phyloP scores from a whole-genome alignment of 1,140 invertebrate species.

The Plectrocnemia conspersa region DNA sequence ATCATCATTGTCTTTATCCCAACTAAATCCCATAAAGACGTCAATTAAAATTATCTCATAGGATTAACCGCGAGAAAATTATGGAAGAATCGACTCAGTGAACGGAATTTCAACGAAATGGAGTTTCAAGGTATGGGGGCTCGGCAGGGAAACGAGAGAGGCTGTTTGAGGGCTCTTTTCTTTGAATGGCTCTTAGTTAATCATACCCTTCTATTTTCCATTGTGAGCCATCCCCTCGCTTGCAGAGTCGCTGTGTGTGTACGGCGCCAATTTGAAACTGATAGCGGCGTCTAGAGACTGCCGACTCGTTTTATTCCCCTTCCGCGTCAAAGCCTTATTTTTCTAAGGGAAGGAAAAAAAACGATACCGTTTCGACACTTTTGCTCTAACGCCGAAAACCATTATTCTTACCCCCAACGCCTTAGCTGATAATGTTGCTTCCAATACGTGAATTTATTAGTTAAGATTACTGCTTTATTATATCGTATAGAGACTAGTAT shows the following conservation, averaged over 20 bases:
- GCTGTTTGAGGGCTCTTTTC: constrained; percentile 16
- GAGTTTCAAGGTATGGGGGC: not conserved
- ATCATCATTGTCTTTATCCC: no score
- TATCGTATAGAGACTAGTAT: no score
- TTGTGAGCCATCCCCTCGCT: constrained; percentile 16
- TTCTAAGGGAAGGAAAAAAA: constrained; percentile 32
- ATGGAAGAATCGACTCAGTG: not conserved
- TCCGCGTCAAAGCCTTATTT: constrained; percentile 1
- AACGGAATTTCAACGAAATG: not conserved
- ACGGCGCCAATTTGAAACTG: constrained; percentile 24
- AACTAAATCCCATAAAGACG: no score
- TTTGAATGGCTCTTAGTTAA: constrained; percentile 30
- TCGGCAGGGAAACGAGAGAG: constrained; percentile 4
- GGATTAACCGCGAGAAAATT: no score
- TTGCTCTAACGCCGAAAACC: not conserved
- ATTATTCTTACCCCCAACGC: no score
- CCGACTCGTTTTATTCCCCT: constrained; percentile 11
- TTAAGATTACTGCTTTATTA: no score
- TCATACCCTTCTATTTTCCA: constrained; percentile 30
- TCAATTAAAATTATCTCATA: no score
- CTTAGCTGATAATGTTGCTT: no score
- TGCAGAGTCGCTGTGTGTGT: no score
- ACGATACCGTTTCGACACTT: not conserved
- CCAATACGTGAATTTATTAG: no score
- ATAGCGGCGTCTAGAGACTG: constrained; percentile 15